phyloP scores from a whole-genome alignment of 2,888 invertebrate genomes.

The Tipula confusa region DNA sequence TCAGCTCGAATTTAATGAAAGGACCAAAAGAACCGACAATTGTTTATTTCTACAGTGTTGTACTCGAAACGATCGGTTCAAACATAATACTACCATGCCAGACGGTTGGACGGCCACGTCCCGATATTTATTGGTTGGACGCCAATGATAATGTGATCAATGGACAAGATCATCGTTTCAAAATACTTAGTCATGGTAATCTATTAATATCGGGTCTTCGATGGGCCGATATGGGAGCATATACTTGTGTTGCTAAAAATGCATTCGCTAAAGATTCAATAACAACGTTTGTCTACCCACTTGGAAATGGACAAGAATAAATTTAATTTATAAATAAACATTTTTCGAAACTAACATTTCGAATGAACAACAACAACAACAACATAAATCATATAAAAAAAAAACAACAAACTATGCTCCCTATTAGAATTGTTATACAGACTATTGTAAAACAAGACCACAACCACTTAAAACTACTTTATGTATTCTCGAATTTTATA shows the following conservation, averaged over 20 bases:
- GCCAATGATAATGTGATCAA: constrained; percentile 55
- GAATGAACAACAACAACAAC: too few relatives aligned
- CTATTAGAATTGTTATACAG: neutral
- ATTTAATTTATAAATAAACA: constrained; percentile 45
- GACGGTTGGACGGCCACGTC: constrained; percentile 58
- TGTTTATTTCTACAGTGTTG: constrained; percentile 52
- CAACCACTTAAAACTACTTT: constrained; percentile 4
- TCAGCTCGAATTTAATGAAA: constrained; percentile 50
- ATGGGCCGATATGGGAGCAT: constrained; percentile 81
- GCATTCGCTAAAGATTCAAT: constrained; percentile 58
- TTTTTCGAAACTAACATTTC: neutral
- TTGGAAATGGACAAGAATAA: constrained; percentile 43
- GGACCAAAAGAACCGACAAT: constrained; percentile 53
- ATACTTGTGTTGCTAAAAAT: constrained; percentile 70
- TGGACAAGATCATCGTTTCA: constrained; percentile 53
- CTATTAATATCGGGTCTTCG: constrained; percentile 64
- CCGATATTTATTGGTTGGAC: constrained; percentile 65
- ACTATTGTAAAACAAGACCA: neutral
- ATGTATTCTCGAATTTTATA: neutral
- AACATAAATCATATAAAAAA: too few relatives aligned
- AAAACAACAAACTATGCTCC: neutral
- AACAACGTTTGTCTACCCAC: constrained; percentile 70
- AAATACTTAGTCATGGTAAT: constrained; percentile 68
- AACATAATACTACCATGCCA: constrained; percentile 66
- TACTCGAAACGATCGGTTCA: constrained; percentile 57